Evolutionary conservation across 2,888 invertebrate species (phyloP).

Genomic region (Clunio marinus): DNA sequence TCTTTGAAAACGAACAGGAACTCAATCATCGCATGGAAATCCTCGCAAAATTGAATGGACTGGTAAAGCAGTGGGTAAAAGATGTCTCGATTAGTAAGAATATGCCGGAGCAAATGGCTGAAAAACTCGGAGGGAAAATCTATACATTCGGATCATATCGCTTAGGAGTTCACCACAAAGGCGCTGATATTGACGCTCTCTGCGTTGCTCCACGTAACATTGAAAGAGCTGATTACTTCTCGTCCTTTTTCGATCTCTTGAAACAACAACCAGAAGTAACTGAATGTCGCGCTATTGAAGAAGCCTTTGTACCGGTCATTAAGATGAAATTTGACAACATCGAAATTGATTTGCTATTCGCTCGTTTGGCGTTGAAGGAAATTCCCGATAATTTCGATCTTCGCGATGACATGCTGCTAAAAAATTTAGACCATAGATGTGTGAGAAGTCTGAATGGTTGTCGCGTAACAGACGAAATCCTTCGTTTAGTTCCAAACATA

Average conservation of each 20-base stretch:
- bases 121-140: slow-evolving; percentile 93
- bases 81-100: slow-evolving; percentile 84
- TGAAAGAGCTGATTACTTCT: slow-evolving; percentile 88
- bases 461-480: slow-evolving; percentile 96
- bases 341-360: slow-evolving; percentile 98
- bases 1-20: slow-evolving; percentile 87
- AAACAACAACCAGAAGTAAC: slow-evolving; percentile 81
- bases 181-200: slow-evolving; percentile 97
- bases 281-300: slow-evolving; percentile 86
- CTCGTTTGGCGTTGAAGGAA: slow-evolving; percentile 88
- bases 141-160: slow-evolving; percentile 99
- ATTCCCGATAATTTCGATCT: slow-evolving; percentile 88
- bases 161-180: slow-evolving; percentile 91
- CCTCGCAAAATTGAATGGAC: slow-evolving; percentile 75
- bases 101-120: slow-evolving; percentile 86
- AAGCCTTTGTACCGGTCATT: slow-evolving; percentile 98
- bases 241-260: slow-evolving; percentile 87
- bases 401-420: slow-evolving; percentile 82
- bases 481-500: slow-evolving; percentile 90
- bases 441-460: slow-evolving; percentile 97
- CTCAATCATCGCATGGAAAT: slow-evolving; percentile 85
- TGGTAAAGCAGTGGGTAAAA: slow-evolving; percentile 92
- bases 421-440: slow-evolving; percentile 93
- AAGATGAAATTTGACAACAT: slow-evolving; percentile 99
- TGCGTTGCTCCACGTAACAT: slow-evolving; percentile 97